Conservation (phyloP, 2,113 vertebrate genomes). For the Mormyrus iriodes region DNA sequence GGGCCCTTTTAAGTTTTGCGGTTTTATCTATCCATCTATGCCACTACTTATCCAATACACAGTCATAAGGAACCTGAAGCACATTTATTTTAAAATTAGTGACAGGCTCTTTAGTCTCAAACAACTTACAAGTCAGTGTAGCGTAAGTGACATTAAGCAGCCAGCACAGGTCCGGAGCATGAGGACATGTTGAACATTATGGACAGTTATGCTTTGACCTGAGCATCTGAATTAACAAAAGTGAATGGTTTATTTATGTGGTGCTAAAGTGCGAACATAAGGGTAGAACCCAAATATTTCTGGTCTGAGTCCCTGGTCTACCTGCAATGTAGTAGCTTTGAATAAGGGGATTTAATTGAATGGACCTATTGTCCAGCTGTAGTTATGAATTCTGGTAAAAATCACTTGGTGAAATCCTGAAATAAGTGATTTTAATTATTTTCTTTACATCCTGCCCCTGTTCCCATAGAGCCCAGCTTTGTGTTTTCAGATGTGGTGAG, state of each 20-base stretch:
- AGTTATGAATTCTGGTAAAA: background rate
- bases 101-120: background rate
- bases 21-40: background rate
- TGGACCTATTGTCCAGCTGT: background rate
- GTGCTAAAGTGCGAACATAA: background rate
- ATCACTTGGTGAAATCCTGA: background rate
- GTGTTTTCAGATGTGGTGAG: slow-evolving; percentile 62
- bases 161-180: background rate
- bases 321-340: background rate
- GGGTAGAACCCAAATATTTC: background rate
- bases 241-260: background rate
- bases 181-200: background rate
- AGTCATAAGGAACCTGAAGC: background rate
- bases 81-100: background rate
- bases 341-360: background rate
- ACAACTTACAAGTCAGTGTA: background rate
- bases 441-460: background rate
- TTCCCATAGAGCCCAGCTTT: slow-evolving; percentile 66
- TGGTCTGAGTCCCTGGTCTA: background rate
- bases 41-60: background rate
- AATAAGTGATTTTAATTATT: background rate
- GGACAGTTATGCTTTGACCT: background rate
- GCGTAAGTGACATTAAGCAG: background rate
- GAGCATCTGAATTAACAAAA: background rate
- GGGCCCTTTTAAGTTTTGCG: background rate